phyloP scores from a whole-genome alignment of 2,113 vertebrate species.

The Limanda limanda region DNA sequence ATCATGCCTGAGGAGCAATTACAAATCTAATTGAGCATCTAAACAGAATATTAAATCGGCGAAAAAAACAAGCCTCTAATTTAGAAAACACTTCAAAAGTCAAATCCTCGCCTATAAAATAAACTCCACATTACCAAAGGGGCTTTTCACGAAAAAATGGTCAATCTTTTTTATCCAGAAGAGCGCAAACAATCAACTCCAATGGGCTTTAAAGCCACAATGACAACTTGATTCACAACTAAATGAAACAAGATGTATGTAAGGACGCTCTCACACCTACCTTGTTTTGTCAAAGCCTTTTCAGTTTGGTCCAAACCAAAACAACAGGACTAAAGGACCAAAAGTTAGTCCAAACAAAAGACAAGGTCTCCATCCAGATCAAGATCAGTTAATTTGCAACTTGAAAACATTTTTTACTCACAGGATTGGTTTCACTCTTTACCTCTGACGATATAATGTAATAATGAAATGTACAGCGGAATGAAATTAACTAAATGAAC shows the following conservation, averaged over 20 bases:
- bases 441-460: too few relatives aligned
- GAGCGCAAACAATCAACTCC: conserved; percentile 28
- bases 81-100: conserved; percentile 77
- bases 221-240: conserved; percentile 19
- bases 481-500: too few relatives aligned
- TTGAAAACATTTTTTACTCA: too few relatives aligned
- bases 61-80: conserved; percentile 73
- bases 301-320: too few relatives aligned
- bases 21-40: conserved; percentile 82
- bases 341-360: too few relatives aligned
- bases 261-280: too few relatives aligned
- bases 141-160: conserved; percentile 10
- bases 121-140: conserved; percentile 57
- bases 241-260: neutral
- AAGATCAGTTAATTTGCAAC: too few relatives aligned
- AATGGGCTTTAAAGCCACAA: conserved; percentile 18
- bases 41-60: conserved; percentile 79
- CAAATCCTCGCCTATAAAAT: conserved; percentile 71
- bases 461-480: too few relatives aligned
- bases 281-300: too few relatives aligned
- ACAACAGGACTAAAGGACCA: too few relatives aligned
- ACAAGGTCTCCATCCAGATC: too few relatives aligned
- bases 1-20: conserved; percentile 81
- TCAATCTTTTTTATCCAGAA: neutral
- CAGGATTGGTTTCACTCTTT: too few relatives aligned